Conservation (phyloP, 2,888 invertebrate genomes). For the Seira ritae region DNA sequence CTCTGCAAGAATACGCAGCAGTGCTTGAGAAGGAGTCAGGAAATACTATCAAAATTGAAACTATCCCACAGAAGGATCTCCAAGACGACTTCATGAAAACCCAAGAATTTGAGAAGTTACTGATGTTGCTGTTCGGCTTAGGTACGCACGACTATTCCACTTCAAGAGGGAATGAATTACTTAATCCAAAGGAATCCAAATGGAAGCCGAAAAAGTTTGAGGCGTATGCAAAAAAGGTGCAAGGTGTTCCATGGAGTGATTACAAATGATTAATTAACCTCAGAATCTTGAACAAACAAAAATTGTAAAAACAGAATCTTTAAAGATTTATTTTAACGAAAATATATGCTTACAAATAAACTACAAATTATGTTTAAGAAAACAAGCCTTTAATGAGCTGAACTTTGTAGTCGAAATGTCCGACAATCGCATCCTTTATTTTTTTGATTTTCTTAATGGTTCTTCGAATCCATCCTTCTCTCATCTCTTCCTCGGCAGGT, state of each 20-base stretch:
- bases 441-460: slow-evolving; percentile 45
- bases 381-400: slow-evolving; percentile 51
- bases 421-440: slow-evolving; percentile 35
- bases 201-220: slow-evolving; percentile 56
- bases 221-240: slow-evolving; percentile 46
- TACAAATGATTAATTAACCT: background rate
- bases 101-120: slow-evolving; percentile 35
- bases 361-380: slow-evolving; percentile 17
- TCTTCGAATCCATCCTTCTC: slow-evolving; percentile 50
- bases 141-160: slow-evolving; percentile 39
- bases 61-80: slow-evolving; percentile 1
- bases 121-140: slow-evolving; percentile 43
- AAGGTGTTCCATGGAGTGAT: slow-evolving; percentile 47
- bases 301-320: too few relatives aligned
- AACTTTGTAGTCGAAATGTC: slow-evolving; percentile 56
- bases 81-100: slow-evolving; percentile 27
- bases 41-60: slow-evolving; percentile 13
- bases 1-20: slow-evolving; percentile 43
- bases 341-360: background rate
- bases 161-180: slow-evolving; percentile 38
- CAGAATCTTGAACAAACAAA: too few relatives aligned
- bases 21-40: slow-evolving; percentile 39
- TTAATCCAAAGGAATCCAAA: slow-evolving; percentile 36
- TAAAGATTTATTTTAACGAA: background rate
- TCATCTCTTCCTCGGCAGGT: slow-evolving; percentile 59